Evolutionary conservation across 2,797 vertebrate species (phyloP).

Genomic region (Silurus aristotelis): DNA sequence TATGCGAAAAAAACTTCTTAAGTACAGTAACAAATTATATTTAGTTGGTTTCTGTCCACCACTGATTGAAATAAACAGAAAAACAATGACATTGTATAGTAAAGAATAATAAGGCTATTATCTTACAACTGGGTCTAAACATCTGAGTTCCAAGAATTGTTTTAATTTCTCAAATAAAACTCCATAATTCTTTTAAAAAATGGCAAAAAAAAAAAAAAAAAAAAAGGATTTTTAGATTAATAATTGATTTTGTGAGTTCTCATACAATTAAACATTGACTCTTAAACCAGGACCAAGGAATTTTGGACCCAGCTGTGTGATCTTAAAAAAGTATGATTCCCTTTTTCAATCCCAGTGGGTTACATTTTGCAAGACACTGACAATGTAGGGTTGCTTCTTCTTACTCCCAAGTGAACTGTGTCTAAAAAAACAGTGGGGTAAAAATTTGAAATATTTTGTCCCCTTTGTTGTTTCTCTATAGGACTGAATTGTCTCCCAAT

Average conservation of each 20-base stretch:
- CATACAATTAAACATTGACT: background rate
- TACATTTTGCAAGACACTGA: constrained; percentile 18
- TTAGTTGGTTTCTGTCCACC: too few species aligned
- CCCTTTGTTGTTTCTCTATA: constrained; percentile 77
- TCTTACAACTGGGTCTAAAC: background rate
- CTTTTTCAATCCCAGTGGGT: background rate
- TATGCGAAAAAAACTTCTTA: too few species aligned
- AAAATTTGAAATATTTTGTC: constrained; percentile 61
- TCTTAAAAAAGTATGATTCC: background rate
- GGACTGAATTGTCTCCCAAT: constrained; percentile 79
- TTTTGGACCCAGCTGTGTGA: background rate
- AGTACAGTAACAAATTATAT: too few species aligned
- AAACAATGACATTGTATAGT: background rate
- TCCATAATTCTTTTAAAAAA: background rate
- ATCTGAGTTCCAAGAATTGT: background rate
- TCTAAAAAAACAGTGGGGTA: constrained; percentile 24
- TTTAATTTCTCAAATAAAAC: background rate
- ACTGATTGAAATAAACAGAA: too few species aligned
- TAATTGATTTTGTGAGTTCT: background rate
- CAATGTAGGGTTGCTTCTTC: constrained; percentile 58
- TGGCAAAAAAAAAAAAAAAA: too few species aligned
- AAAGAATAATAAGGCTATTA: too few species aligned
- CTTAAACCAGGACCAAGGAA: background rate
- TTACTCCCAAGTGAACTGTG: constrained; percentile 78
- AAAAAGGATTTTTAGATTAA: background rate